Conservation (phyloP, 1,140 invertebrate genomes). For the Riptortus pedestris region DNA sequence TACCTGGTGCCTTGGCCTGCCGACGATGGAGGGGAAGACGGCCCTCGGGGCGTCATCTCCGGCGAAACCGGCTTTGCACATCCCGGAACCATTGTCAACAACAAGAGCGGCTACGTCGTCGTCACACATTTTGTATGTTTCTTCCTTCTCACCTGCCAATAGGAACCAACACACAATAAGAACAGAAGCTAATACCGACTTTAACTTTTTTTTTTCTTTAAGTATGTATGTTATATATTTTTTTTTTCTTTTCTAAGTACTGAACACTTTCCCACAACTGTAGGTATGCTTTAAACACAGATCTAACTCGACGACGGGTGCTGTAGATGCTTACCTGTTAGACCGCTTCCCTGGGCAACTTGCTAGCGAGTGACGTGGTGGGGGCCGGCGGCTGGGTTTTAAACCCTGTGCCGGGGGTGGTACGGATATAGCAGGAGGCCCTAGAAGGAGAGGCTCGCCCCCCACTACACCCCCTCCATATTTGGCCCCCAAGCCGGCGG, state of each 20-base stretch:
- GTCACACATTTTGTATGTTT: slow-evolving; percentile 64
- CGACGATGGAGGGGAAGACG: slow-evolving; percentile 80
- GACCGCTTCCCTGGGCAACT: slow-evolving; percentile 10
- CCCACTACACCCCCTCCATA: slow-evolving; percentile 1
- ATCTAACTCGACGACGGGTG: not conserved
- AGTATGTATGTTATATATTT: not conserved
- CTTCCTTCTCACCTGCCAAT: not conserved
- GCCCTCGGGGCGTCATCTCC: slow-evolving; percentile 79
- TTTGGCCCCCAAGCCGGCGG: not conserved
- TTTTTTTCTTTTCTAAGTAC: not conserved
- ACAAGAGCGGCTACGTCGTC: slow-evolving; percentile 79
- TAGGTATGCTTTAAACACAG: not conserved
- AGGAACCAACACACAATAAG: not conserved
- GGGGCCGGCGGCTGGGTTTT: not conserved
- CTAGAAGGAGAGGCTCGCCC: not conserved
- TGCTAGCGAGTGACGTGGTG: slow-evolving; percentile 13
- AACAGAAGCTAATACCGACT: not conserved
- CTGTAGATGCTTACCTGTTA: slow-evolving; percentile 10
- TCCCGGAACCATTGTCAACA: slow-evolving; percentile 81
- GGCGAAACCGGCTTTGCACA: slow-evolving; percentile 86
- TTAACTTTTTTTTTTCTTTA: not conserved
- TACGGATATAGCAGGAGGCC: not conserved
- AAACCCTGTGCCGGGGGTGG: not conserved
- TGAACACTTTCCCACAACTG: not conserved
- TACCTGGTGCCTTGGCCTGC: slow-evolving; percentile 68